Evolutionary conservation across 2,797 vertebrate genomes (phyloP), one percentile per base, ranked within the genome.

Genomic region (Astyanax mexicanus): DNA sequence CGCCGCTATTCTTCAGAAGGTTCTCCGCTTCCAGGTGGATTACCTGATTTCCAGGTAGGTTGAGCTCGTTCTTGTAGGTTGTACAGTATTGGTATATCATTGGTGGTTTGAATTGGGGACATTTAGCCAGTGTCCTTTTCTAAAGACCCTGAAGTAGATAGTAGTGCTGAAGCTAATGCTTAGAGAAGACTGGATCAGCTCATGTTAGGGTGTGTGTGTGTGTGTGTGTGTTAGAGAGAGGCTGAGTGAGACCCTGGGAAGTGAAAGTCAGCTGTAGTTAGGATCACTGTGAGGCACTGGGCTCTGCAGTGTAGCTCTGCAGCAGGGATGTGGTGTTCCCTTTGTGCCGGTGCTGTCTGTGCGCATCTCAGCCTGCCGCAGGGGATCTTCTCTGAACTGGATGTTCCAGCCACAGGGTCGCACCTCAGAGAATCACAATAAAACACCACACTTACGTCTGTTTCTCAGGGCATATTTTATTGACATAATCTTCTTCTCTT

Each of bases 31-130:
- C 80, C 98, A 96, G 90, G 98, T 99, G 92, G 98, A 99, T 92
- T 99, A 99, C 91, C 94, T 99, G 88, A 97, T 99, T 91, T 92
- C 97, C 81, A 98, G 98, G 98, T 99, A 89, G 92, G 88, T 66
- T n/a, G 9, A 13, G 6, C 19, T 29, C 45, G 9, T 70, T 5
- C 9, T 8, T 6, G 25, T 21, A 23, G 3, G 60, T 23, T 23
- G 3, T 6, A 11, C 25, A 27, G 49, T 11, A 35, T 17, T n/a
- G 5, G 21, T 57, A n/a, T n/a, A n/a, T n/a, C n/a, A n/a, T n/a
- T n/a, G n/a, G n/a, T n/a, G n/a, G n/a, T 37, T 37, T 4, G 0
- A 27, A 60, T 29, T 27, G 5, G 11, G 23, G 21, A 29, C 62
- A 29, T 45, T 29, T 29, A 45, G 23, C 38, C 13, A n/a, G 9